Percentiles rank a stretch among this genome's conserved stretches.
phyloP scores from a whole-genome alignment of 2,113 vertebrate species.

The Dipodomys ordii region DNA sequence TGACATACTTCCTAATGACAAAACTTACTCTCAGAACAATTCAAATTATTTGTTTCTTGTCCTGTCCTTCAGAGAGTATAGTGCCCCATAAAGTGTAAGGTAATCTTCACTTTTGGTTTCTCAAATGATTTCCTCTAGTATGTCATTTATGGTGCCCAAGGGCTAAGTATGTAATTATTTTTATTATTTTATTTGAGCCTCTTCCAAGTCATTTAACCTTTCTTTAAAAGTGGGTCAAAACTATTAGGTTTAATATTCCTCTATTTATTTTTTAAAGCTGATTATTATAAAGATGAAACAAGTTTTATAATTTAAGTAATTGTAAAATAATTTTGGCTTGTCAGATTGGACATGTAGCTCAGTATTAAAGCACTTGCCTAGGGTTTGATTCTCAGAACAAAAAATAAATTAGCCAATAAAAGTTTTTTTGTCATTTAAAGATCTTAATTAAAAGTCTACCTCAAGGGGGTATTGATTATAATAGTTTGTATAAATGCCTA shows the following conservation, averaged over 20 bases:
- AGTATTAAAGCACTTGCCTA: neutral
- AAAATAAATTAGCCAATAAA: neutral
- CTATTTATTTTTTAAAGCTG: neutral
- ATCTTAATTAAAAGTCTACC: neutral
- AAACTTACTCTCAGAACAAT: constrained; percentile 11
- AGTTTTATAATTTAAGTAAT: constrained; percentile 37
- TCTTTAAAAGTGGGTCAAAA: constrained; percentile 62
- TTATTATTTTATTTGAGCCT: constrained; percentile 60
- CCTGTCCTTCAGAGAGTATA: neutral
- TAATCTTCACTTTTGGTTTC: constrained; percentile 65
- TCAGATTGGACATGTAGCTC: neutral
- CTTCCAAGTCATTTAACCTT: constrained; percentile 68
- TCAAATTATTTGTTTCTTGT: neutral
- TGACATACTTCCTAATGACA: neutral
- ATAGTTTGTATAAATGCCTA: no score
- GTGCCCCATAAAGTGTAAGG: constrained; percentile 24
- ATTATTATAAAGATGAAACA: constrained; percentile 37
- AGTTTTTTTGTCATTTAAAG: neutral
- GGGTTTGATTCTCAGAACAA: neutral
- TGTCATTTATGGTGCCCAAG: constrained; percentile 32
- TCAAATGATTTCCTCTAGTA: constrained; percentile 55
- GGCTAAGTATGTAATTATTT: constrained; percentile 63
- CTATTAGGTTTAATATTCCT: constrained; percentile 59
- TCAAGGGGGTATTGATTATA: no score
- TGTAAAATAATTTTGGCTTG: constrained; percentile 34